Percentiles rank a stretch among this genome's conserved stretches.
Conservation (phyloP, 2,797 vertebrate genomes). For the Molossus molossus region DNA sequence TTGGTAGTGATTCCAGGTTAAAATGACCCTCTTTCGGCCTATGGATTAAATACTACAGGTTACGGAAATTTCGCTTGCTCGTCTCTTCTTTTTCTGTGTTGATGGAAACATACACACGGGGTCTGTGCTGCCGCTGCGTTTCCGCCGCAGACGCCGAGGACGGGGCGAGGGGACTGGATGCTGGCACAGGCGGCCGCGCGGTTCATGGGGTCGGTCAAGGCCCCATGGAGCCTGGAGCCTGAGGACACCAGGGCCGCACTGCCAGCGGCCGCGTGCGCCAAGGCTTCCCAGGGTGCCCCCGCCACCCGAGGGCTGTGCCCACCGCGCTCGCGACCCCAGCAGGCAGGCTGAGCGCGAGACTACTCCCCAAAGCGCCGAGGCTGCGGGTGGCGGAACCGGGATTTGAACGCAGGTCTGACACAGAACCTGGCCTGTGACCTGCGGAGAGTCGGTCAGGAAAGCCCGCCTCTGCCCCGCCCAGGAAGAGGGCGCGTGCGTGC, state of each 20-base stretch:
- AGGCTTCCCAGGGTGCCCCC: not conserved
- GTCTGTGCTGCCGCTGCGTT: too few species aligned
- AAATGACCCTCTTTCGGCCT: not conserved
- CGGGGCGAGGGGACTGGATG: fast-evolving
- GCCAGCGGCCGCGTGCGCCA: not conserved
- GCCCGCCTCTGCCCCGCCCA: too few species aligned
- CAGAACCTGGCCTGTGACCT: not conserved
- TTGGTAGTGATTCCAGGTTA: not conserved
- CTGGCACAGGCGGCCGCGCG: too few species aligned
- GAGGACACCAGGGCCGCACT: not conserved
- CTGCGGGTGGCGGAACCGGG: not conserved
- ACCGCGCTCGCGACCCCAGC: not conserved
- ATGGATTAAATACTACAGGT: not conserved
- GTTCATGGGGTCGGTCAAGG: not conserved
- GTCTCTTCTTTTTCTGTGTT: not conserved
- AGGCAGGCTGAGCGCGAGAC: not conserved
- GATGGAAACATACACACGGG: not conserved
- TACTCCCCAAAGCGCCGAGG: not conserved
- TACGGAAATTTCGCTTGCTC: not conserved
- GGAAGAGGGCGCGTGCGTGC: too few species aligned
- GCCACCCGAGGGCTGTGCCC: too few species aligned
- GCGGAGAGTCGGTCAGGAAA: not conserved
- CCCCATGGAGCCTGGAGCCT: not conserved
- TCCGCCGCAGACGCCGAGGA: not conserved
- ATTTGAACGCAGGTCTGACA: not conserved